phyloP scores from a whole-genome alignment of 2,797 vertebrate genomes.

The Heterohyrax brucei region DNA sequence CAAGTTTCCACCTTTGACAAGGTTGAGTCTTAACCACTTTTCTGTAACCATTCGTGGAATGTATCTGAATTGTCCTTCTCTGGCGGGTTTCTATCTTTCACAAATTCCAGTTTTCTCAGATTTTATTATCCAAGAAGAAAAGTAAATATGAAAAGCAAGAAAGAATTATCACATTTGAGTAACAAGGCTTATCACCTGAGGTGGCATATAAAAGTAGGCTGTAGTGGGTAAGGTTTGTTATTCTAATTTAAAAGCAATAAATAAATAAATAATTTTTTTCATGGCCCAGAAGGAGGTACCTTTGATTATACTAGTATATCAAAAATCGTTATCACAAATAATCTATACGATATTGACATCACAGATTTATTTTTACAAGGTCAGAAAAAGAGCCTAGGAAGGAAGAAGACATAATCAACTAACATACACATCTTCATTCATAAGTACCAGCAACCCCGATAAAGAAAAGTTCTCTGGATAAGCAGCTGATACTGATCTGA shows the following conservation, averaged over 20 bases:
- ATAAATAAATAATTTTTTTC: not conserved
- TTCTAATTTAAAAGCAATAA: not conserved
- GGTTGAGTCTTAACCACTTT: too few relatives aligned
- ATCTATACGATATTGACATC: not conserved
- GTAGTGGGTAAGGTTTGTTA: not conserved
- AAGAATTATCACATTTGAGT: not conserved
- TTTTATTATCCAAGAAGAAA: not conserved
- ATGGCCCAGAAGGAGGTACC: not conserved
- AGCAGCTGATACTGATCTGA: not conserved
- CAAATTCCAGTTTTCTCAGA: too few relatives aligned
- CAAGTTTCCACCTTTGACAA: too few relatives aligned
- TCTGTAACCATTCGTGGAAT: too few relatives aligned
- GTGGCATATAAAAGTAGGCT: not conserved
- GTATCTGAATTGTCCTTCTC: too few relatives aligned
- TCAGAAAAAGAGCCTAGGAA: too few relatives aligned
- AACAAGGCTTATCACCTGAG: not conserved
- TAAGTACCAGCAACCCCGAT: not conserved
- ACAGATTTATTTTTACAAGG: not conserved
- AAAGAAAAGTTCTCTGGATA: not conserved
- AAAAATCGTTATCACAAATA: not conserved
- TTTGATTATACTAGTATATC: not conserved
- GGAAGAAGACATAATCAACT: too few relatives aligned
- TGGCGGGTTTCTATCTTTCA: too few relatives aligned
- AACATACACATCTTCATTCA: too few relatives aligned
- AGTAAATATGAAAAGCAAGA: not conserved